These are phyloP conservation scores for Acipenser oxyrinchus DNA, from an alignment of 2,797 vertebrate species.

Conservation along the genomic window DNA sequence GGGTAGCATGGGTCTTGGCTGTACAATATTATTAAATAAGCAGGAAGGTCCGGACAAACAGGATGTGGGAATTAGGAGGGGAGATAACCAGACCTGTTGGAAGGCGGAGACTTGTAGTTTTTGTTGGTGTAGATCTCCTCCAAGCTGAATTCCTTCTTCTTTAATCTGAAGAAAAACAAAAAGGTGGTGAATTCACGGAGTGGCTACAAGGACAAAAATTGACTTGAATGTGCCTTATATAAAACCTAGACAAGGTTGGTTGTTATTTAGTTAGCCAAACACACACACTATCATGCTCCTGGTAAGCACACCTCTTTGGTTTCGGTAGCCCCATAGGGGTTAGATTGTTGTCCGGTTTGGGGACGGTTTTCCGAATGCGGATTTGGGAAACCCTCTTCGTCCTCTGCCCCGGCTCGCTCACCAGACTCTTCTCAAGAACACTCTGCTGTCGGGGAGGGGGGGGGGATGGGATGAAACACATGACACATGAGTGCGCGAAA, in stretches of 20 bases:
- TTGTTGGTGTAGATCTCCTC: slow-evolving; percentile 98
- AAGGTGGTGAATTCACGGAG: not conserved
- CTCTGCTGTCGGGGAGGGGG: slow-evolving; percentile 17
- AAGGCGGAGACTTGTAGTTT: slow-evolving; percentile 85
- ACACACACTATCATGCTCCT: not conserved
- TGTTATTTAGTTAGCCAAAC: not conserved
- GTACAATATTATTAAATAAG: slow-evolving; percentile 16
- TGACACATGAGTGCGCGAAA: not conserved
- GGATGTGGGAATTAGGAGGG: not conserved
- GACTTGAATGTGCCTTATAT: not conserved
- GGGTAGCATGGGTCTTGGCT: not conserved
- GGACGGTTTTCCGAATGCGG: slow-evolving; percentile 80
- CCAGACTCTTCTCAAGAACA: slow-evolving; percentile 12
- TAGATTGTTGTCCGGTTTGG: slow-evolving; percentile 76
- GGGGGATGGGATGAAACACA: not conserved
- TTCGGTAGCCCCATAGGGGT: slow-evolving; percentile 94
- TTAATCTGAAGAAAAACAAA: slow-evolving; percentile 63
- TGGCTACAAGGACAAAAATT: not conserved
- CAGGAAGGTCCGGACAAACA: not conserved
- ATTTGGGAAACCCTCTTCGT: slow-evolving; percentile 90
- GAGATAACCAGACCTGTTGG: slow-evolving; percentile 63
- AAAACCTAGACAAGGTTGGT: not conserved
- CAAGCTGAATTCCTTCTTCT: slow-evolving; percentile 93
- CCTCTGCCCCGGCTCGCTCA: slow-evolving; percentile 42
- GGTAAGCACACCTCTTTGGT: slow-evolving; percentile 72